Conservation (phyloP, 2,888 invertebrate species). For the Lasioglossum vierecki region DNA sequence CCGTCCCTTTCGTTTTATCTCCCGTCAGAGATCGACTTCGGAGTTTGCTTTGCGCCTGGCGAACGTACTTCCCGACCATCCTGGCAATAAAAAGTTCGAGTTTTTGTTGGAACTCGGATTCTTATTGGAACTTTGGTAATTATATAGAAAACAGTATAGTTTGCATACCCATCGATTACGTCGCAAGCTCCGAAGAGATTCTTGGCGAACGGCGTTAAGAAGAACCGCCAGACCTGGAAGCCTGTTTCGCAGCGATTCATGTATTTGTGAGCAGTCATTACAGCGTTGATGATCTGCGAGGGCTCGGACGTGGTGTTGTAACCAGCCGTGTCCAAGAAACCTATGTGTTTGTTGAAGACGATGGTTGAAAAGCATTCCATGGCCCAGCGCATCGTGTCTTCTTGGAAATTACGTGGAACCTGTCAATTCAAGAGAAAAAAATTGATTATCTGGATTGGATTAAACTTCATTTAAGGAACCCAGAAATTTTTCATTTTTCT, state of each 20-base stretch:
- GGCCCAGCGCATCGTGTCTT: conserved; percentile 84
- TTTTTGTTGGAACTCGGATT: not conserved
- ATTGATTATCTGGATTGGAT: not conserved
- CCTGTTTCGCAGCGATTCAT: conserved; percentile 88
- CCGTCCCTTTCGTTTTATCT: conserved; percentile 4
- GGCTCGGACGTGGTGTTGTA: conserved; percentile 86
- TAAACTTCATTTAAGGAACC: too few relatives aligned
- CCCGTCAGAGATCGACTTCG: conserved; percentile 73
- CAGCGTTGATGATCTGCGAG: conserved; percentile 86
- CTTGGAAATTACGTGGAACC: conserved; percentile 81
- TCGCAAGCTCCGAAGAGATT: conserved; percentile 87
- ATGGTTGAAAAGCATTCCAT: conserved; percentile 84
- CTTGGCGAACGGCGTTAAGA: conserved; percentile 87
- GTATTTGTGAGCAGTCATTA: conserved; percentile 86
- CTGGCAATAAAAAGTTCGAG: not conserved
- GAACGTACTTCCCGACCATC: conserved; percentile 86
- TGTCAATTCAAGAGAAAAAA: conserved; percentile 45
- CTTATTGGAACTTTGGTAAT: not conserved
- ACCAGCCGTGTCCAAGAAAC: conserved; percentile 86
- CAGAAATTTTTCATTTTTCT: too few relatives aligned
- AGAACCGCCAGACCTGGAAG: conserved; percentile 88
- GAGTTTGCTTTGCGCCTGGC: conserved; percentile 82
- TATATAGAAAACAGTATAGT: too few relatives aligned
- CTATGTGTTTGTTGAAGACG: conserved; percentile 86
- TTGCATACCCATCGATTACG: conserved; percentile 86